phyloP scores from a whole-genome alignment of 2,113 vertebrate species.

The Scalopus aquaticus region DNA sequence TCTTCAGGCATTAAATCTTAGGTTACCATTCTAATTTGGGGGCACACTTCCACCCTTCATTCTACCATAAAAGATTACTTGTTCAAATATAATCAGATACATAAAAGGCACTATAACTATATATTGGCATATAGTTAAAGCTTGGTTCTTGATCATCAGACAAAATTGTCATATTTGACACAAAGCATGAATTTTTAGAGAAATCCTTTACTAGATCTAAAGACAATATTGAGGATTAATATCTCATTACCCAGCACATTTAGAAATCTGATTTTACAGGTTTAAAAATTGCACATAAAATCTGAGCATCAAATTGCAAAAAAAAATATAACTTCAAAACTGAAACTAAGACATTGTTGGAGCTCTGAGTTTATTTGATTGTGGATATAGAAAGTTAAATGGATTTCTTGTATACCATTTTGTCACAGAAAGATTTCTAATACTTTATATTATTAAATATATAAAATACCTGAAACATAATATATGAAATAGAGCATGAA shows the following conservation, averaged over 20 bases:
- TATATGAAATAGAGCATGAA: not conserved
- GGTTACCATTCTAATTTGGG: not conserved
- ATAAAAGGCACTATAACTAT: not conserved
- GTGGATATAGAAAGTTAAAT: not conserved
- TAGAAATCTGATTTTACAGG: not conserved
- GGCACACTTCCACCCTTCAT: not conserved
- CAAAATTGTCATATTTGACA: not conserved
- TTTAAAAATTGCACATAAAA: constrained; percentile 10
- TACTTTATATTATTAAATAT: not conserved
- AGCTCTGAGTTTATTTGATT: not conserved
- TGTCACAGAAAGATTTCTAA: constrained; percentile 30
- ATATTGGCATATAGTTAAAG: not conserved
- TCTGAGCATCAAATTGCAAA: not conserved
- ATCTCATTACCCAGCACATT: not conserved
- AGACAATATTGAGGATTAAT: not conserved
- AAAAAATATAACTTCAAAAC: constrained; percentile 6
- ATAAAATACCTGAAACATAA: not conserved
- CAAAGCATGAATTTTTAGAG: not conserved
- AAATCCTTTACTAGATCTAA: not conserved
- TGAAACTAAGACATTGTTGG: not conserved
- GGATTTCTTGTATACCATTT: not conserved
- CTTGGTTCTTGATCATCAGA: not conserved
- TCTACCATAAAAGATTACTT: not conserved
- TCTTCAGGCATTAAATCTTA: constrained; percentile 14
- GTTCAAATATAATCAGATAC: not conserved